A percentile compares a stretch with the other conserved stretches of the same genome.
These are phyloP conservation scores for Hypothenemus hampei DNA, from an alignment of 1,140 invertebrate species.

Conservation along the genomic window DNA sequence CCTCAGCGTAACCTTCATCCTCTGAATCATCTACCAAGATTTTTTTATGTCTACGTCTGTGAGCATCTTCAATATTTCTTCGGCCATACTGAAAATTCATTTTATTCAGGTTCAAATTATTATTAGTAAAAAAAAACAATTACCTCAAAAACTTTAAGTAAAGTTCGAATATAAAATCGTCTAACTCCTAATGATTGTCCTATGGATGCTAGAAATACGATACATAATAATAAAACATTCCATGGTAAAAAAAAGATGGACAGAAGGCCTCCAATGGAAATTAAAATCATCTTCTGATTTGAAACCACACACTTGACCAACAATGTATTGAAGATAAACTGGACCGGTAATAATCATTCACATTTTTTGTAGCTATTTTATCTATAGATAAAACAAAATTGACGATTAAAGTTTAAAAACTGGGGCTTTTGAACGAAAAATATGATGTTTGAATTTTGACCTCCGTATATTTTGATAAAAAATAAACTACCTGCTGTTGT, in stretches of 20 bases:
- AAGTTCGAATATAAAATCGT: slow-evolving; percentile 73
- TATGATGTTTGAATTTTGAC: too few species aligned
- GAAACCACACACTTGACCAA: too few species aligned
- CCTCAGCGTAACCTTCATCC: slow-evolving; percentile 10
- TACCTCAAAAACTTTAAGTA: slow-evolving; percentile 49
- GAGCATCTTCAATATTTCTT: slow-evolving; percentile 3
- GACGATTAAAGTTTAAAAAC: too few species aligned
- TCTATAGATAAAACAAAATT: too few species aligned
- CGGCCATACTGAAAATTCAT: slow-evolving; percentile 3
- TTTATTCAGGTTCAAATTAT: neutral
- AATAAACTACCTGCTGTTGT: too few species aligned
- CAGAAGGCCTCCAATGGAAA: slow-evolving; percentile 9
- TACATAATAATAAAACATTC: slow-evolving; percentile 64
- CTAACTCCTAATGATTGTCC: slow-evolving; percentile 81
- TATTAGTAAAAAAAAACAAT: neutral
- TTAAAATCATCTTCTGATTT: neutral
- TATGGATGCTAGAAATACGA: slow-evolving; percentile 73
- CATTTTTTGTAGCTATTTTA: too few species aligned
- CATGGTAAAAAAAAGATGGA: slow-evolving; percentile 66
- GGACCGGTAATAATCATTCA: too few species aligned
- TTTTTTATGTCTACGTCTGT: slow-evolving; percentile 1
- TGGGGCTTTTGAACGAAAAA: too few species aligned
- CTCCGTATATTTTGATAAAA: too few species aligned
- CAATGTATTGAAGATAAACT: too few species aligned
- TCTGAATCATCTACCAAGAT: slow-evolving; percentile 2